Conservation (phyloP, 2,797 vertebrate genomes). For the Naso thynnoides region DNA sequence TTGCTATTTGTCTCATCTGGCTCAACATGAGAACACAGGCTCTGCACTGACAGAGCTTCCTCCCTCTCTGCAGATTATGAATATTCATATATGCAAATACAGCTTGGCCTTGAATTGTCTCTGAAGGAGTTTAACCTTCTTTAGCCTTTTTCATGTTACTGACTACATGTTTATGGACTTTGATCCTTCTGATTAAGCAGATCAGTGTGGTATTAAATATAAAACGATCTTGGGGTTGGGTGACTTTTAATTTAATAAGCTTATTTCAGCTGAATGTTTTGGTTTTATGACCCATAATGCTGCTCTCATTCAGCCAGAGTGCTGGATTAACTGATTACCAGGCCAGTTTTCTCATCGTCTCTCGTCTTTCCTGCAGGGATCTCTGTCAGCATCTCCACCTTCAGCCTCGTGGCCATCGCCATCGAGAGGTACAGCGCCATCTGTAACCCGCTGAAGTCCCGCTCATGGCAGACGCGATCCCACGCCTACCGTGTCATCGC, state of each 20-base stretch:
- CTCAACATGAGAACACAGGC: conserved; percentile 3
- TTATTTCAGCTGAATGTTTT: too few relatives aligned
- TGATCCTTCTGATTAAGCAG: neutral
- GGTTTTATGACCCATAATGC: too few relatives aligned
- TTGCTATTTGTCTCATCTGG: conserved; percentile 42
- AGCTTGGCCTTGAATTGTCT: conserved; percentile 19
- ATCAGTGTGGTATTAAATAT: too few relatives aligned
- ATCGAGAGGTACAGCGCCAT: conserved; percentile 96
- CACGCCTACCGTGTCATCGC: conserved; percentile 93
- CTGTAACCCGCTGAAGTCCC: conserved; percentile 94
- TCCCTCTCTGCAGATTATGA: conserved; percentile 41
- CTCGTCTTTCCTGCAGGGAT: conserved; percentile 82
- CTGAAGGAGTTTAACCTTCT: conserved; percentile 14
- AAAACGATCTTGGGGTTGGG: too few relatives aligned
- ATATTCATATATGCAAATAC: conserved; percentile 76
- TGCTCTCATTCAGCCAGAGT: too few relatives aligned
- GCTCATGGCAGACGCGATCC: conserved; percentile 95
- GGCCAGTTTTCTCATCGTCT: neutral
- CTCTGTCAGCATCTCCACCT: conserved; percentile 95
- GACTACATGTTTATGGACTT: too few relatives aligned
- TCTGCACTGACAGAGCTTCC: neutral
- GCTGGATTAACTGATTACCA: neutral
- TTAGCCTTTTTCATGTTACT: too few relatives aligned
- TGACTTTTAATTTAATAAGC: too few relatives aligned
- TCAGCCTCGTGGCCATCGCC: conserved; percentile 96